Conservation (phyloP, 2,888 invertebrate genomes). For the Autographa gamma region DNA sequence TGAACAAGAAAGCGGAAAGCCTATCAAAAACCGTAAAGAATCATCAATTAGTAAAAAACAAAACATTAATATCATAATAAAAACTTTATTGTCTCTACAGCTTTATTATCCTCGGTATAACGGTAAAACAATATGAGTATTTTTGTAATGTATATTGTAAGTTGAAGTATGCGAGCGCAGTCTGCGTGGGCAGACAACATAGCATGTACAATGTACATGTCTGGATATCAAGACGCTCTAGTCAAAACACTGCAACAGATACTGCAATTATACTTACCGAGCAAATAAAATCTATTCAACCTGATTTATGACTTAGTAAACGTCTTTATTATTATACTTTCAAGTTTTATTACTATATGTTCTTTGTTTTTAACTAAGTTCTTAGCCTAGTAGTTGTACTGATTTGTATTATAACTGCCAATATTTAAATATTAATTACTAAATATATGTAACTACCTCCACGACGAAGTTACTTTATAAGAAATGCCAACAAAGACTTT, state of each 20-base stretch:
- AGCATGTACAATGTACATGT: conserved; percentile 9
- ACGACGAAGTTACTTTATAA: not conserved
- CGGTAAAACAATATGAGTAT: not conserved
- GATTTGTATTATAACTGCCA: too few relatives aligned
- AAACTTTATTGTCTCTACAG: not conserved
- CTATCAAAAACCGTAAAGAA: not conserved
- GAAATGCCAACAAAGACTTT: too few relatives aligned
- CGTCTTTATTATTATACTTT: not conserved
- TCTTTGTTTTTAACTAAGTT: too few relatives aligned
- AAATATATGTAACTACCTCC: too few relatives aligned
- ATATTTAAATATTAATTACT: too few relatives aligned
- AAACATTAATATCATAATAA: not conserved
- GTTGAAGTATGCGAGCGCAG: conserved; percentile 12
- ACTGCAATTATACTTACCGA: conserved; percentile 10
- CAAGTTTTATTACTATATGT: too few relatives aligned
- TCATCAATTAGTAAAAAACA: not conserved
- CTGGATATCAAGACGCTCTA: conserved; percentile 29
- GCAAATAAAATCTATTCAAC: conserved; percentile 1
- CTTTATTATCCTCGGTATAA: not conserved
- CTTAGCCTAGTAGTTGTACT: too few relatives aligned
- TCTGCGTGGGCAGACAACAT: conserved; percentile 22
- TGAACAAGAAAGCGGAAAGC: not conserved
- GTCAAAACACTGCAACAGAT: conserved; percentile 36
- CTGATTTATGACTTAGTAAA: not conserved
- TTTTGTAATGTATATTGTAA: not conserved